These are phyloP conservation scores for Cheilosia pagana DNA, from an alignment of 2,888 invertebrate species.

Conservation along the genomic window DNA sequence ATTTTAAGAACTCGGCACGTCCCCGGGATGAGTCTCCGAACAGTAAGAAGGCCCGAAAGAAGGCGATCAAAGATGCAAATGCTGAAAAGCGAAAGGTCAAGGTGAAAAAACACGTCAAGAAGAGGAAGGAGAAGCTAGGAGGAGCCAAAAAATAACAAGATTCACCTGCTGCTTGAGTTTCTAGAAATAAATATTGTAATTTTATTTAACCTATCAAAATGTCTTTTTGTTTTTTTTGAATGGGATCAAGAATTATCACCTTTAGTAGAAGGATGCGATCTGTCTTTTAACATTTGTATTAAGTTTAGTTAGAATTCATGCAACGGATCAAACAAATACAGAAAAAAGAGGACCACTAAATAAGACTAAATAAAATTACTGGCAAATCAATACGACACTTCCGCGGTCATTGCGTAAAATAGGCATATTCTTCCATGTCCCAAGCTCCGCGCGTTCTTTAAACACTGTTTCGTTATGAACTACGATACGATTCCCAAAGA, in stretches of 20 bases:
- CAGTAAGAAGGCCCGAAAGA: slow-evolving; percentile 93
- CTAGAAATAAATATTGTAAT: slow-evolving; percentile 10
- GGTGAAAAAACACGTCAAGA: slow-evolving; percentile 96
- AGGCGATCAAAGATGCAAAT: slow-evolving; percentile 93
- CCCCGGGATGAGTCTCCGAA: slow-evolving; percentile 92
- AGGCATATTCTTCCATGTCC: too few species aligned
- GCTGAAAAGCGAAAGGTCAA: slow-evolving; percentile 95
- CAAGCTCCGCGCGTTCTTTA: too few species aligned
- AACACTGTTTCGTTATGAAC: too few species aligned
- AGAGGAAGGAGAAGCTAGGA: slow-evolving; percentile 89
- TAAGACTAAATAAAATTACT: too few species aligned
- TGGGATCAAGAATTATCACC: background rate
- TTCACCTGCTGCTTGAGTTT: background rate
- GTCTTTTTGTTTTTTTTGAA: background rate
- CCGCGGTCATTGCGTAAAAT: too few species aligned
- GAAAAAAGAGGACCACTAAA: too few species aligned
- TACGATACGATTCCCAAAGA: too few species aligned
- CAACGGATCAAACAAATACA: too few species aligned
- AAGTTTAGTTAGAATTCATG: too few species aligned
- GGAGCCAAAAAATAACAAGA: slow-evolving; percentile 81
- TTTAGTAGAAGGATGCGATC: too few species aligned
- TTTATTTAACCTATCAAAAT: background rate
- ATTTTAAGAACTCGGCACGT: slow-evolving; percentile 87
- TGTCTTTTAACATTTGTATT: too few species aligned
- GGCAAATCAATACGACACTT: too few species aligned